A percentile compares a stretch with the other conserved stretches of the same genome.
Conservation (phyloP, 2,888 invertebrate genomes). For the Meloe dianella region DNA sequence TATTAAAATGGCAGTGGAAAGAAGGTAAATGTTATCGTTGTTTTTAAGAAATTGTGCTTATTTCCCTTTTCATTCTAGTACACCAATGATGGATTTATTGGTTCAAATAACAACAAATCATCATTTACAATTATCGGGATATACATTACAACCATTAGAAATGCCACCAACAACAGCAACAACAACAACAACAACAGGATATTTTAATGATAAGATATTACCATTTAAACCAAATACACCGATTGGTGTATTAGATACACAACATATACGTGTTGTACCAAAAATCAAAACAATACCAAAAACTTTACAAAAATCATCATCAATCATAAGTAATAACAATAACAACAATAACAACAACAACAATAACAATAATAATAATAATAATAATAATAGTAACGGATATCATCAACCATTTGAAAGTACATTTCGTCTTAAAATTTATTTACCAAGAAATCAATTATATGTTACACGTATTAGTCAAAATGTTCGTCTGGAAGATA, state of each 20-base stretch:
- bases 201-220: conserved; percentile 61
- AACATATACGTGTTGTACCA: conserved; percentile 56
- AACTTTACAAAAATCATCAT: conserved; percentile 38
- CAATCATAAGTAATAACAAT: conserved; percentile 10
- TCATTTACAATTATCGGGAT: conserved; percentile 71
- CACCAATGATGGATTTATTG: conserved; percentile 79
- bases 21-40: conserved; percentile 57
- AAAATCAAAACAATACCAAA: conserved; percentile 46
- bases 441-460: conserved; percentile 80
- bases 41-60: too few relatives aligned
- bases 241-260: conserved; percentile 67
- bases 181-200: conserved; percentile 58
- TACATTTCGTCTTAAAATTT: conserved; percentile 68
- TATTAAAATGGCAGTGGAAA: conserved; percentile 64
- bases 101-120: conserved; percentile 74
- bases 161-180: conserved; percentile 57
- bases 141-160: conserved; percentile 70
- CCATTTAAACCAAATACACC: conserved; percentile 78
- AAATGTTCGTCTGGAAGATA: conserved; percentile 70
- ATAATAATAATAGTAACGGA: conserved; percentile 35
- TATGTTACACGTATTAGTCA: conserved; percentile 78
- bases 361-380: background rate
- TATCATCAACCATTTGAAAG: conserved; percentile 67
- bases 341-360: conserved; percentile 19
- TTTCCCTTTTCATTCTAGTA: conserved; percentile 61